These are phyloP conservation scores for Orgyia antiqua DNA, from an alignment of 2,888 invertebrate species.

Conservation along the genomic window DNA sequence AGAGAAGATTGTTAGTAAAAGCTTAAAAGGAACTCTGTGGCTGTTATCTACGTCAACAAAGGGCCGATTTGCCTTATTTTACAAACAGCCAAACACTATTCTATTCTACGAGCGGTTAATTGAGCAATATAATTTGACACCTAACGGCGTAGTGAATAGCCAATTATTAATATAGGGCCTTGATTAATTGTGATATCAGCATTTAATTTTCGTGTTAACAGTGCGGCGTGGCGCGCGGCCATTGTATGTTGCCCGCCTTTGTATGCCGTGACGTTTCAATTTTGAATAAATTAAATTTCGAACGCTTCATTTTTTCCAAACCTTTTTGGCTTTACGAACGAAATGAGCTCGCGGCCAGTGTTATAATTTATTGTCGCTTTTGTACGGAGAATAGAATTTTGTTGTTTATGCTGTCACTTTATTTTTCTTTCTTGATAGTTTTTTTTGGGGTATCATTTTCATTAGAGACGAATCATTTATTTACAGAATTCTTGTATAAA, in stretches of 20 bases:
- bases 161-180: constrained; percentile 76
- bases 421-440: constrained; percentile 31
- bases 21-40: too few species aligned
- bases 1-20: too few species aligned
- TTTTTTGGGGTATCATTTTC: constrained; percentile 15
- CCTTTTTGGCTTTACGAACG: constrained; percentile 51
- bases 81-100: constrained; percentile 61
- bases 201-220: constrained; percentile 79
- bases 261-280: constrained; percentile 76
- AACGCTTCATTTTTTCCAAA: constrained; percentile 72
- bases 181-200: constrained; percentile 79
- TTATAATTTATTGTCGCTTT: constrained; percentile 69
- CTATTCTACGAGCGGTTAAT: constrained; percentile 71
- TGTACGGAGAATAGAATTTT: constrained; percentile 53
- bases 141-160: constrained; percentile 73
- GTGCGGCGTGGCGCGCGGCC: constrained; percentile 47
- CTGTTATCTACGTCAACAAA: too few species aligned
- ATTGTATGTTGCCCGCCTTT: constrained; percentile 68
- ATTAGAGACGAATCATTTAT: background rate
- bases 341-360: constrained; percentile 65
- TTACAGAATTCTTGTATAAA: background rate
- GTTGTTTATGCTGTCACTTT: constrained; percentile 45
- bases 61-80: constrained; percentile 34
- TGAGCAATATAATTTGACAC: constrained; percentile 78
- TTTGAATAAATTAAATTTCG: constrained; percentile 79